Conservation (phyloP, 2,113 vertebrate genomes). For the Chelonoidis abingdonii region DNA sequence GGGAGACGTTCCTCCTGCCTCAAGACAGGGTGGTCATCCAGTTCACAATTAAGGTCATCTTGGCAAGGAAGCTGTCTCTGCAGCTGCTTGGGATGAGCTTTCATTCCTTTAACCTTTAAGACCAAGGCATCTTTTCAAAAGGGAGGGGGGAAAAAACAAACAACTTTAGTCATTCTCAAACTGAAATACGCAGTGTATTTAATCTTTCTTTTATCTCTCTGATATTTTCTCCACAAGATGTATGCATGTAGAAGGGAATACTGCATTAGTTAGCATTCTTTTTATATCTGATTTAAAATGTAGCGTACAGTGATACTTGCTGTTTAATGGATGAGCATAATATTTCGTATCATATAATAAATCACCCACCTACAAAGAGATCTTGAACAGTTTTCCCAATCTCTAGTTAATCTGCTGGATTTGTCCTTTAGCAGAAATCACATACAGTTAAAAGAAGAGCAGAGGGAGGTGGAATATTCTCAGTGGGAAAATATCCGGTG, state of each 20-base stretch:
- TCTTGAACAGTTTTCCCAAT: slow-evolving; percentile 68
- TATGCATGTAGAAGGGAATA: slow-evolving; percentile 74
- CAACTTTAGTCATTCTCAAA: slow-evolving; percentile 72
- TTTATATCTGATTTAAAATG: slow-evolving; percentile 79
- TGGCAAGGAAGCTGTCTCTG: slow-evolving; percentile 49
- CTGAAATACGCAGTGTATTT: slow-evolving; percentile 76
- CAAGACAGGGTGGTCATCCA: background rate
- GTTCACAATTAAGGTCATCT: slow-evolving; percentile 65
- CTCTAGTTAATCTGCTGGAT: slow-evolving; percentile 78
- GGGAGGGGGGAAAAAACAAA: slow-evolving; percentile 22
- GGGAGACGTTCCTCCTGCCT: slow-evolving; percentile 17
- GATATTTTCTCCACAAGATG: slow-evolving; percentile 80
- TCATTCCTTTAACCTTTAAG: slow-evolving; percentile 50
- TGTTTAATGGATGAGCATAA: slow-evolving; percentile 83
- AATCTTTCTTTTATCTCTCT: slow-evolving; percentile 80
- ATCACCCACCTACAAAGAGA: slow-evolving; percentile 79
- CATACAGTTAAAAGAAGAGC: slow-evolving; percentile 53
- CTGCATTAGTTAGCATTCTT: slow-evolving; percentile 78
- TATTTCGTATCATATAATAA: slow-evolving; percentile 80
- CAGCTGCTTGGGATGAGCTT: slow-evolving; percentile 57
- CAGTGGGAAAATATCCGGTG: slow-evolving; percentile 62
- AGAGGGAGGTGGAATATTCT: slow-evolving; percentile 32
- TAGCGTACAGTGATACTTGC: slow-evolving; percentile 66
- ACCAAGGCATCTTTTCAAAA: slow-evolving; percentile 55
- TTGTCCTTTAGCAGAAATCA: slow-evolving; percentile 79